Base-by-base conservation (phyloP, 2,113 vertebrate species). In the Lepisosteus oculatus region DNA sequence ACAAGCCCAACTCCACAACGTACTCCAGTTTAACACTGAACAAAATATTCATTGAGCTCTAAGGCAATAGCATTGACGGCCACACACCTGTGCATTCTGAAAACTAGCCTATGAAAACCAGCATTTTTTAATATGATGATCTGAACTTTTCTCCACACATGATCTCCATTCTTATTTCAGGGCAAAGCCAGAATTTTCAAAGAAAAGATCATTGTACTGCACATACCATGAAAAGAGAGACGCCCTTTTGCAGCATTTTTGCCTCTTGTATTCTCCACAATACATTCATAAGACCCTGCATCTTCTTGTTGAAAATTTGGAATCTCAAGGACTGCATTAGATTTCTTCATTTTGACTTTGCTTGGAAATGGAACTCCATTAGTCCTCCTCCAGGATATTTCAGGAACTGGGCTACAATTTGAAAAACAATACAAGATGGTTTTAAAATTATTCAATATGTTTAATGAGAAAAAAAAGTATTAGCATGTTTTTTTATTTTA, bases 281-380 rank as follows among this genome's bases (percentile, higher is more conserved):
- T 83, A 0, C 97, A 99, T 78, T 99, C 97, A 1, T 99, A 99
- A 0, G 90, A 90, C 11, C 96, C 96, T 0, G 95, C 85, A 1
- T 99, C 96, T 78, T 97, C 96, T 80, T 97, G 97, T 57, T 99
- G 96, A 75, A 98, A 95, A 85, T 90, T 89, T 0, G 96, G 92
- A 42, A 99, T 93, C 88, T 99, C 96, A 69, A 99, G 93, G 79
- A 98, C 85, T 8, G 90, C 96, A 8, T 88, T 94, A 71, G 92
- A 94, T 79, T 96, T 97, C 79, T 87, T 94, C 84, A 93, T 78
- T 70, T 92, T 95, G 73, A 95, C 86, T 90, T 98, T 99, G 74
- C 85, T 91, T 47, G 95, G 90, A 72, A 99, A 95, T 0, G 95
- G 93, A 72, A 93, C 84, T 1, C 95, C 95, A 14, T 94, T 96